Percentiles rank a stretch among this genome's conserved stretches.
These are phyloP conservation scores for Pogonomyrmex barbatus DNA, from an alignment of 1,140 invertebrate genomes.

Conservation along the genomic window DNA sequence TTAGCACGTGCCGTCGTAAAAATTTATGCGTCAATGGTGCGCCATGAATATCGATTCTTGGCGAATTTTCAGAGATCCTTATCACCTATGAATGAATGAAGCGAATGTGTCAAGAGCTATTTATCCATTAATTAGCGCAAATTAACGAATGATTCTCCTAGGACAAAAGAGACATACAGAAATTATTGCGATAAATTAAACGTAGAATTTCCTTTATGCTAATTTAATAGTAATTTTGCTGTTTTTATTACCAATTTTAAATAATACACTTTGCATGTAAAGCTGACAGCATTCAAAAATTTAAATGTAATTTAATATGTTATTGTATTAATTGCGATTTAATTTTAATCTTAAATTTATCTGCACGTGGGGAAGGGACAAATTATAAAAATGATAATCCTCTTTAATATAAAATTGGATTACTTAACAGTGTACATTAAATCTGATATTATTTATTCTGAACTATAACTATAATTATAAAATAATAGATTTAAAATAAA, in stretches of 20 bases:
- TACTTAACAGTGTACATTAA: not conserved
- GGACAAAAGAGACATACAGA: not conserved
- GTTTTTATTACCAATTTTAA: not conserved
- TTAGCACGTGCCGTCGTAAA: conserved; percentile 29
- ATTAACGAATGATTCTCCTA: not conserved
- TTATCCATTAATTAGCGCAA: not conserved
- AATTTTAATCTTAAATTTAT: conserved; percentile 11
- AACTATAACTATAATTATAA: not conserved
- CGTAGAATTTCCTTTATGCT: not conserved
- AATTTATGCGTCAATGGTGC: conserved; percentile 28
- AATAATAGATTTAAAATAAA: not conserved
- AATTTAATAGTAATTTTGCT: conserved; percentile 22
- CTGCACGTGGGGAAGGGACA: not conserved
- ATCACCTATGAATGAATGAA: not conserved
- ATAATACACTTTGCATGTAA: not conserved
- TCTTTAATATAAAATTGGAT: not conserved
- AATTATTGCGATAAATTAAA: conserved; percentile 14
- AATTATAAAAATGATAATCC: conserved; percentile 12
- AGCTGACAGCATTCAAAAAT: not conserved
- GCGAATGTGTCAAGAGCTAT: not conserved
- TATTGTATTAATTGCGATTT: conserved; percentile 1
- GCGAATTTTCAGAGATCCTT: not conserved
- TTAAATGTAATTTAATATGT: conserved; percentile 27
- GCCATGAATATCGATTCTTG: conserved; percentile 47
- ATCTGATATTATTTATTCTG: not conserved